Evolutionary conservation across 2,888 invertebrate genomes (phyloP).

Genomic region (Phengaris arion): DNA sequence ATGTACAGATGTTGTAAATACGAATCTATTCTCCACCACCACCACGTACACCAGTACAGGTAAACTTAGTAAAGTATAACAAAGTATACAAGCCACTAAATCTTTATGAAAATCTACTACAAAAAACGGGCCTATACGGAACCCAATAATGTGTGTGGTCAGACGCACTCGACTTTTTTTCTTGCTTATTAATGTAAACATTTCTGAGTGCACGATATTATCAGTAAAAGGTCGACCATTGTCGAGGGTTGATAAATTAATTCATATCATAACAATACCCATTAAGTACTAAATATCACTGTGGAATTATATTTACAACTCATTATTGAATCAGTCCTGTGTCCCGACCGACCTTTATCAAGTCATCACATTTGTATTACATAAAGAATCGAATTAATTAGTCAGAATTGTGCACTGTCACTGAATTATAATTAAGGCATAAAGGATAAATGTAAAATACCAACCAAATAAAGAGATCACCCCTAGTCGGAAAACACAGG

Average conservation of each 20-base stretch:
- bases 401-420: constrained; percentile 61
- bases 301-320: constrained; percentile 16
- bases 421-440: constrained; percentile 69
- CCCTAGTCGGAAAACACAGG: constrained; percentile 38
- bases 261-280: constrained; percentile 19
- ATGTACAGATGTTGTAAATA: too few relatives aligned
- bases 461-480: constrained; percentile 39
- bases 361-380: constrained; percentile 17
- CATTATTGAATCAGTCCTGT: background rate
- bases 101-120: background rate
- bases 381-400: constrained; percentile 48
- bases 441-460: constrained; percentile 46
- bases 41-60: too few relatives aligned
- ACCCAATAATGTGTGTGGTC: constrained; percentile 1
- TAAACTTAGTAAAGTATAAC: background rate
- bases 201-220: constrained; percentile 13
- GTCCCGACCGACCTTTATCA: constrained; percentile 19
- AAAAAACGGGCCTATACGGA: background rate
- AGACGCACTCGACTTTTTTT: constrained; percentile 1
- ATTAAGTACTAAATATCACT: constrained; percentile 19
- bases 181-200: constrained; percentile 15
- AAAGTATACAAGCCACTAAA: background rate
- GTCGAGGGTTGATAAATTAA: constrained; percentile 7
- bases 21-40: too few relatives aligned
- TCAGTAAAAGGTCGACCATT: constrained; percentile 13